Conservation (phyloP, 2,113 vertebrate species). For the Tachycineta bicolor region DNA sequence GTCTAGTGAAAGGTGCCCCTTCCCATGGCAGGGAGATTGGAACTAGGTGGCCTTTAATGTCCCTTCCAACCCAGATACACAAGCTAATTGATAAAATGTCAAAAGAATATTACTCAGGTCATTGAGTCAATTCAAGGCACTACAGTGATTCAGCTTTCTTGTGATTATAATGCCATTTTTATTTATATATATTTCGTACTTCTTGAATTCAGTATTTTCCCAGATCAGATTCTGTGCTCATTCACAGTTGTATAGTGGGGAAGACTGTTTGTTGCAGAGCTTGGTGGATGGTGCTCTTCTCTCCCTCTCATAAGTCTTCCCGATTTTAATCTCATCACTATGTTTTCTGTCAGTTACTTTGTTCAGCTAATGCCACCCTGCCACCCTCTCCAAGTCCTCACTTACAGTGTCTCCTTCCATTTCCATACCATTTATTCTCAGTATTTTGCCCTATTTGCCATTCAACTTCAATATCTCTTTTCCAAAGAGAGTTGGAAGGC, state of each 20-base stretch:
- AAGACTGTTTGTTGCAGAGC: background rate
- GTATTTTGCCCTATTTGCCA: background rate
- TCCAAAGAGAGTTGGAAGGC: background rate
- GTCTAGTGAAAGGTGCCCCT: background rate
- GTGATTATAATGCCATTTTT: background rate
- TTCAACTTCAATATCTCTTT: background rate
- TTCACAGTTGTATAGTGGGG: accelerated
- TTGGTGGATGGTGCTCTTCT: background rate
- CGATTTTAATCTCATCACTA: background rate
- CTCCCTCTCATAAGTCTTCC: background rate
- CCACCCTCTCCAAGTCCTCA: background rate
- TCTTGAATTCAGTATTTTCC: background rate
- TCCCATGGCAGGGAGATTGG: background rate
- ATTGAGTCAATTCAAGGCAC: background rate
- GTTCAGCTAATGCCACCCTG: background rate
- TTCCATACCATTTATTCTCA: background rate
- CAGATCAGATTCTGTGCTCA: background rate
- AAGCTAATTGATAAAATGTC: background rate
- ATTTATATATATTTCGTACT: background rate
- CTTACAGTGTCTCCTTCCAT: background rate
- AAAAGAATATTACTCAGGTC: background rate
- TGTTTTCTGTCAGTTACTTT: background rate
- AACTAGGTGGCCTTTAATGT: background rate
- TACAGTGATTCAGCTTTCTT: background rate
- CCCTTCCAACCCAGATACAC: background rate